A percentile compares a stretch with the other conserved stretches of the same genome.
These are phyloP conservation scores for Marisa cornuarietis DNA, from an alignment of 1,140 invertebrate species.

Conservation along the genomic window DNA sequence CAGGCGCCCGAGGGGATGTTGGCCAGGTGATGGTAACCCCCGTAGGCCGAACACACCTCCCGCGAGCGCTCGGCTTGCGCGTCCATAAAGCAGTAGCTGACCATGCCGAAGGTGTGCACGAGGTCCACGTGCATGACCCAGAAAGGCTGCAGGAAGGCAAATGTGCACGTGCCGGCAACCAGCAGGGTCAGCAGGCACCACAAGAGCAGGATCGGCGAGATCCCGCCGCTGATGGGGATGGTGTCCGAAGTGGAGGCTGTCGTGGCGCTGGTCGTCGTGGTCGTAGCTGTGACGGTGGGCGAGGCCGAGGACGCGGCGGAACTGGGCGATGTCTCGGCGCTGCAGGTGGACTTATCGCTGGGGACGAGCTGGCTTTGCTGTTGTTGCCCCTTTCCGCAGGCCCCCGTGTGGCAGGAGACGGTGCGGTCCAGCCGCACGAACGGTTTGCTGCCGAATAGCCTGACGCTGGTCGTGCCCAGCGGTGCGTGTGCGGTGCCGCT, in stretches of 20 bases:
- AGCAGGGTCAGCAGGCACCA: conserved; percentile 58
- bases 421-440: too few species aligned
- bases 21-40: conserved; percentile 54
- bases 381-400: neutral
- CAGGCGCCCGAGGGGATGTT: conserved; percentile 55
- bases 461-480: neutral
- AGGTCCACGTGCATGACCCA: conserved; percentile 54
- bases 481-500: neutral
- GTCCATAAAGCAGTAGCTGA: conserved; percentile 40
- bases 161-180: conserved; percentile 50
- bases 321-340: neutral
- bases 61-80: conserved; percentile 9
- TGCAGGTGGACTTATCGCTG: neutral
- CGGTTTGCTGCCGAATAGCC: too few species aligned
- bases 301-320: neutral
- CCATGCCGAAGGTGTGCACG: conserved; percentile 49
- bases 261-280: neutral
- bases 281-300: neutral
- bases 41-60: conserved; percentile 53
- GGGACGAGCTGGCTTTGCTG: neutral
- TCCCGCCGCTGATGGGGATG: conserved; percentile 15
- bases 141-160: conserved; percentile 58
- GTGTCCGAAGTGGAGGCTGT: neutral
- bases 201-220: conserved; percentile 50
- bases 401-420: too few species aligned